A percentile compares a stretch with the other conserved stretches of the same genome.
phyloP scores from a whole-genome alignment of 2,797 vertebrate species.

The Macropodus opercularis region DNA sequence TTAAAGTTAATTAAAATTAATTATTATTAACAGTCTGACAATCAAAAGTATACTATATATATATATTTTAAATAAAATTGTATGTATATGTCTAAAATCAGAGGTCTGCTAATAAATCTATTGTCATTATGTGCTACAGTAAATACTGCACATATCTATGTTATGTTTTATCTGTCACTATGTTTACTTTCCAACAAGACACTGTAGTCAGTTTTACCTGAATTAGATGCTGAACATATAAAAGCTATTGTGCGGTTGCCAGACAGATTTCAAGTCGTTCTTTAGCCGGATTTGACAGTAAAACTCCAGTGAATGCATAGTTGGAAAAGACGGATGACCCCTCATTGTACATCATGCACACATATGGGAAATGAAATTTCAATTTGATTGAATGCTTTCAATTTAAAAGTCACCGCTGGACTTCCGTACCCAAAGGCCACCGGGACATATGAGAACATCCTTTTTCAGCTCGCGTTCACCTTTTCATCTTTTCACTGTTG shows the following conservation, averaged over 20 bases:
- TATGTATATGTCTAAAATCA: too few species aligned
- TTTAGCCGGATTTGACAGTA: slow-evolving; percentile 6
- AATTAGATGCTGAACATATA: too few species aligned
- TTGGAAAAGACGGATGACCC: slow-evolving; percentile 24
- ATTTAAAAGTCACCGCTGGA: slow-evolving; percentile 48
- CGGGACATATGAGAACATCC: slow-evolving; percentile 37
- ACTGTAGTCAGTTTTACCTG: too few species aligned
- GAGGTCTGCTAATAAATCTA: too few species aligned
- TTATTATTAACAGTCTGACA: neutral
- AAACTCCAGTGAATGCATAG: neutral
- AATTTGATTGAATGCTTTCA: slow-evolving; percentile 69
- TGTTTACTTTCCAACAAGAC: too few species aligned
- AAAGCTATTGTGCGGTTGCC: too few species aligned
- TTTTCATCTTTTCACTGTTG: slow-evolving; percentile 3
- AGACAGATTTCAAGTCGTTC: neutral
- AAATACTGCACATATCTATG: too few species aligned
- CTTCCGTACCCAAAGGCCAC: slow-evolving; percentile 48
- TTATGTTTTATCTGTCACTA: too few species aligned
- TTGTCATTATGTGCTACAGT: too few species aligned
- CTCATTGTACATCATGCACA: slow-evolving; percentile 13
- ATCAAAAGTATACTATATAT: too few species aligned
- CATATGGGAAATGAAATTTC: slow-evolving; percentile 64
- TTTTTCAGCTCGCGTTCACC: slow-evolving; percentile 3
- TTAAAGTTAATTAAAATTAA: slow-evolving; percentile 5
- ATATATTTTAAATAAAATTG: too few species aligned